Base-by-base conservation (phyloP, 2,888 invertebrate species). In the Proisotoma minuta region DNA sequence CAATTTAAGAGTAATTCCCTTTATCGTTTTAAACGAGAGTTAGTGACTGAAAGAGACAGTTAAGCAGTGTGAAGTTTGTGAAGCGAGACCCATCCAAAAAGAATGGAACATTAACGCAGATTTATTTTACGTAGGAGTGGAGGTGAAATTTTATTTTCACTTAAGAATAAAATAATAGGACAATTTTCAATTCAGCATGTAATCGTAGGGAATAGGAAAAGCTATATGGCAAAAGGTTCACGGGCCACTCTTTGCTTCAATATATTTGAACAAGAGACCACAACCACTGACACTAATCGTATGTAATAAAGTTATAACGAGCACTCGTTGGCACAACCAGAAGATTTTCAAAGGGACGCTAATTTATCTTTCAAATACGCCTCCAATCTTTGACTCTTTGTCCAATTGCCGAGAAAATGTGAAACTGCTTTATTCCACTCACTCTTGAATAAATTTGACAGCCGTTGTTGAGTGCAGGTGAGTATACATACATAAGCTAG, bases 221-320 rank as follows among this genome's bases (percentile, higher is more conserved):
- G n/a, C n/a, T n/a, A n/a, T n/a, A n/a, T n/a, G n/a, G n/a, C n/a
- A n/a, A n/a, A n/a, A 20, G 10, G 43, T 5, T 43, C 5, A 43
- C 18, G 20, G 43, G 43, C 18, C 43, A 43, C 15, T 43, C 43
- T 20, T n/a, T 18, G 20, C 43, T 43, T 43, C 43, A 43, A 43
- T 43, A 43, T 43, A 43, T 43, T 43, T 43, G 43, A 20, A 43
- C 43, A 43, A 43, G 43, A n/a, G 18, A 43, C 43, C 43, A 43
- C 43, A 43, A 43, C 43, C 43, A 43, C 43, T 43, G 43, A 43
- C 43, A 43, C 18, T 43, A 43, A 43, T 43, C 43, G 43, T 43
- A 43, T 43, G 43, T 43, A 43, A 43, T 43, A 43, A 43, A 43
- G 43, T 43, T 43, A 43, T 43, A 43, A 43, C 43, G 43, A 43